These are phyloP conservation scores for Amphibalanus amphitrite DNA, from an alignment of 1,140 invertebrate species.

Conservation along the genomic window DNA sequence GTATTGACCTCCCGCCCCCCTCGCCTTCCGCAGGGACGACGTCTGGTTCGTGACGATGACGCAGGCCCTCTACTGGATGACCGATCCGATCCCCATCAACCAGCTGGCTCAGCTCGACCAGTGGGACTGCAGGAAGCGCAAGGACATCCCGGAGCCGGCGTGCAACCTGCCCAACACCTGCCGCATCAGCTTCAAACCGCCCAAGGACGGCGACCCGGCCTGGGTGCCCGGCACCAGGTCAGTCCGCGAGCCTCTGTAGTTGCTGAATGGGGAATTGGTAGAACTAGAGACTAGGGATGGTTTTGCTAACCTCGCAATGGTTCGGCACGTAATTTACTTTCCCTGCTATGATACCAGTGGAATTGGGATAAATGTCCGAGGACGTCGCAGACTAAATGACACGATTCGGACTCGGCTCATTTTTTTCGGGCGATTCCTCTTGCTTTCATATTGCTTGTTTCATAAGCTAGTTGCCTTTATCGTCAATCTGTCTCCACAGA, in stretches of 20 bases:
- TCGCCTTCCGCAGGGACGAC: conserved; percentile 28
- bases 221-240: neutral
- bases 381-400: too few relatives aligned
- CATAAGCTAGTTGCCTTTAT: neutral
- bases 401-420: too few relatives aligned
- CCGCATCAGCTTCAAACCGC: conserved; percentile 55
- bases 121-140: conserved; percentile 53
- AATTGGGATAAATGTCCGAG: too few relatives aligned
- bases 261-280: too few relatives aligned
- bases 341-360: too few relatives aligned
- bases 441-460: neutral
- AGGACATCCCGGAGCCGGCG: conserved; percentile 32
- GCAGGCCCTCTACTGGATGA: conserved; percentile 76
- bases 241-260: neutral
- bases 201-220: conserved; percentile 19
- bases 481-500: neutral
- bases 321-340: too few relatives aligned
- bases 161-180: conserved; percentile 73
- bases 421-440: too few relatives aligned
- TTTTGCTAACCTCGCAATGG: too few relatives aligned
- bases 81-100: conserved; percentile 55
- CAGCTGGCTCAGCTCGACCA: conserved; percentile 51
- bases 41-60: conserved; percentile 82
- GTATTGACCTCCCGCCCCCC: neutral
- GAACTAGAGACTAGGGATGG: too few relatives aligned